A percentile compares a stretch with the other conserved stretches of the same genome.
phyloP scores from a whole-genome alignment of 1,140 invertebrate genomes.

The Drosophila funebris region DNA sequence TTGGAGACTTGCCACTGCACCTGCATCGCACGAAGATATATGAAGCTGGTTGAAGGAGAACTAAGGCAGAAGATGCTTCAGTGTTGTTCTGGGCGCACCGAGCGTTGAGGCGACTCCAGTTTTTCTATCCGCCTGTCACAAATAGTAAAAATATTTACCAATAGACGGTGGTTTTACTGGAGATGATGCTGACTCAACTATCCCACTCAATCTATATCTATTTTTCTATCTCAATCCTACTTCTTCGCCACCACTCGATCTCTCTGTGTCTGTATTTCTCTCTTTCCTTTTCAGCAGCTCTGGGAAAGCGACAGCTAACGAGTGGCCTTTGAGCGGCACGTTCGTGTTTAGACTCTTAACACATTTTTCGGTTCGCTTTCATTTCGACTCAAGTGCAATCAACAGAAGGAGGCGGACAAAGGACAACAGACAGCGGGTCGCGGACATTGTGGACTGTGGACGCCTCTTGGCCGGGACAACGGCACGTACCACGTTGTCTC shows the following conservation, averaged over 20 bases:
- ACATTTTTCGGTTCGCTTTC: slow-evolving; percentile 65
- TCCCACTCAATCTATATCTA: slow-evolving; percentile 25
- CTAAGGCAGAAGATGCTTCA: background rate
- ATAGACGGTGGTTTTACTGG: slow-evolving; percentile 46
- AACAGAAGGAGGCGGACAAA: slow-evolving; percentile 38
- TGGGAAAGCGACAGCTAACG: slow-evolving; percentile 52
- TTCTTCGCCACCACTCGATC: background rate
- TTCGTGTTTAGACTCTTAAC: slow-evolving; percentile 81
- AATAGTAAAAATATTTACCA: slow-evolving; percentile 75
- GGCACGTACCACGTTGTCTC: slow-evolving; percentile 71
- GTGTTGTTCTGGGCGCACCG: background rate
- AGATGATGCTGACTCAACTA: slow-evolving; percentile 25
- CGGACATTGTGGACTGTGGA: background rate
- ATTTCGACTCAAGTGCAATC: slow-evolving; percentile 67
- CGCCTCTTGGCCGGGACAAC: slow-evolving; percentile 21
- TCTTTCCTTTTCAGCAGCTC: background rate
- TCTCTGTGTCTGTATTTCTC: background rate
- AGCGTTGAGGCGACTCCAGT: background rate
- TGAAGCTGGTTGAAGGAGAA: slow-evolving; percentile 38
- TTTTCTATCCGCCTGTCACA: slow-evolving; percentile 47
- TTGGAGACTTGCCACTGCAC: slow-evolving; percentile 24
- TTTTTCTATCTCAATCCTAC: background rate
- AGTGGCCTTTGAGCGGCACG: slow-evolving; percentile 78
- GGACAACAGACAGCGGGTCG: slow-evolving; percentile 5
- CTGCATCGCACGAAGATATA: slow-evolving; percentile 34